phyloP scores from a whole-genome alignment of 2,888 invertebrate species.

The Erannis defoliaria region DNA sequence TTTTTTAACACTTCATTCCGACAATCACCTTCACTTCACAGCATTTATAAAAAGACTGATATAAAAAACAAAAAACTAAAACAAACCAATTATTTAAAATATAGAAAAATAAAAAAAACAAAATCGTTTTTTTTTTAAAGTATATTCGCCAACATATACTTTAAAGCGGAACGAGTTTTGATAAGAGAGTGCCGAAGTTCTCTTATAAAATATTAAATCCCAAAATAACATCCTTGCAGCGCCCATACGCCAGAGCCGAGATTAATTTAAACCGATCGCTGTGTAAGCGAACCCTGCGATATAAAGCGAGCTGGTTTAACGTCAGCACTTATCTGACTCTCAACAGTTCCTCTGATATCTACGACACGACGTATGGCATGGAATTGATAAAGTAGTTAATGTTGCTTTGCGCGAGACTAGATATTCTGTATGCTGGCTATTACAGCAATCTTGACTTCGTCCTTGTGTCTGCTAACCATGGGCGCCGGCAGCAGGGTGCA shows the following conservation, averaged over 20 bases:
- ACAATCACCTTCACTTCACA: no score
- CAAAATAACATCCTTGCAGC: slow-evolving; percentile 10
- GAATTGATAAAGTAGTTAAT: neutral
- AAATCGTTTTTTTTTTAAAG: no score
- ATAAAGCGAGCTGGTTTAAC: slow-evolving; percentile 26
- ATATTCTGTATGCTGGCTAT: neutral
- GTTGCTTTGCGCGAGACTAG: neutral
- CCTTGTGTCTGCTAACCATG: no score
- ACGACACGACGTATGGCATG: slow-evolving; percentile 6
- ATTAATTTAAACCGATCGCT: slow-evolving; percentile 29
- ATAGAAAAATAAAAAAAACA: no score
- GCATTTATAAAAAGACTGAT: no score
- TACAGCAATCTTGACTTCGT: neutral
- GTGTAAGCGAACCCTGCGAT: slow-evolving; percentile 28
- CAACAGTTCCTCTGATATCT: slow-evolving; percentile 19
- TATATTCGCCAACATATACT: no score
- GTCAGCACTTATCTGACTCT: slow-evolving; percentile 24
- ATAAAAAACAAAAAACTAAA: no score
- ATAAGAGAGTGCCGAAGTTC: no score
- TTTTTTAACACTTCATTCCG: no score
- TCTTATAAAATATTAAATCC: neutral
- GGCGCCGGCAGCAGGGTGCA: no score
- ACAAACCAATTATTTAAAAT: no score
- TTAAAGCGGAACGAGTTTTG: no score
- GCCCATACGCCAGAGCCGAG: slow-evolving; percentile 9